Base-by-base conservation (phyloP, 2,888 invertebrate species). In the Ptychoptera contaminata region DNA sequence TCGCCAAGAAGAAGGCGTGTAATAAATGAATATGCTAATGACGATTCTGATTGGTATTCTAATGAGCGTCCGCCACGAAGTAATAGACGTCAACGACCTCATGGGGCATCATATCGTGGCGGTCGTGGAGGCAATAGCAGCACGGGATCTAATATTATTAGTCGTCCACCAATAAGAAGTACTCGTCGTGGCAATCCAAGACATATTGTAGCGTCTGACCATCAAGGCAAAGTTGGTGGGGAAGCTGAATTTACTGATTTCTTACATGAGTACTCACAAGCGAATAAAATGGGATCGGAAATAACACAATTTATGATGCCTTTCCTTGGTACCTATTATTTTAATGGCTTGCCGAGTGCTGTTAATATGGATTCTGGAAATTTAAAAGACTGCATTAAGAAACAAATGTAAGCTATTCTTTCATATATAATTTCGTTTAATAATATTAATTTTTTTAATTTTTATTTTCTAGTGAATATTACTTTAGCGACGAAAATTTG, bases 401-500 rank as follows among this genome's bases (percentile, higher is more conserved):
- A 88, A 58, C 92, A 93, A 70, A 85, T 92, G 90, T 91, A 67
- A 81, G 83, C 77, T 37, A 49, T 29, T 48, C 45, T 45, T 12
- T 40, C 46, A 31, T 14, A 32, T 41, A 44, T 42, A 39, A 12
- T 30, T 39, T 34, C 32, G 6, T 38, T 35, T 36, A 45, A 36
- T 40, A 32, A 35, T 37, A 16, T 12, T 30, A 40, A 43, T 49
- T 30, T 44, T 30, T 16, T 36, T 14, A 48, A 46, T 50, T 48
- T 53, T 50, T 51, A 49, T 51, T 47, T 70, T 75, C 35, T 73
- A 97, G 96, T 61, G 97, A 98, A 69, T 98, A 98, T 70, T 98
- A 98, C 76, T 97, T 98, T 72, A 93, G 93, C 56, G 83, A 85
- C 52, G 94, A 94, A 59, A 98, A 98, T 70, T 71, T 98, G 46